A percentile compares a stretch with the other conserved stretches of the same genome.
These are phyloP conservation scores for Brachyistius frenatus DNA, from an alignment of 2,113 vertebrate species.

Conservation along the genomic window DNA sequence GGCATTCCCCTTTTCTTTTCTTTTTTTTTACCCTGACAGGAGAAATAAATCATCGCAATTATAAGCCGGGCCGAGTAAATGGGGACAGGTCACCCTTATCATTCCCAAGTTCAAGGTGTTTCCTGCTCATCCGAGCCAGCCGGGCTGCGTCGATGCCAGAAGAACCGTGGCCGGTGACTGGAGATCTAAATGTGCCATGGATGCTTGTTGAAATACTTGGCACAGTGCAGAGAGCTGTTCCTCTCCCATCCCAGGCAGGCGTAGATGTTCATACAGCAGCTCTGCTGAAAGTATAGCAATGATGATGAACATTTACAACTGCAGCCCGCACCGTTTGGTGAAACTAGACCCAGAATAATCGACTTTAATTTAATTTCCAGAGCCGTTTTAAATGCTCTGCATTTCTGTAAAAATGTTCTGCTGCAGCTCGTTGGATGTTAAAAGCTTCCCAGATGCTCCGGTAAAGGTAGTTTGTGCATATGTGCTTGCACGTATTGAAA, in stretches of 20 bases:
- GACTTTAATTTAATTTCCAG: too few relatives aligned
- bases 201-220: conserved; percentile 55
- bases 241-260: conserved; percentile 27
- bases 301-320: neutral
- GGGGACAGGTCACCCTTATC: conserved; percentile 79
- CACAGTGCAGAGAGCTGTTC: conserved; percentile 6
- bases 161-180: conserved; percentile 43
- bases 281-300: neutral
- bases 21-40: conserved; percentile 65
- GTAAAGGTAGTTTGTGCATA: neutral
- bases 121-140: conserved; percentile 74
- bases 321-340: neutral
- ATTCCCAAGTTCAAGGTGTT: conserved; percentile 76
- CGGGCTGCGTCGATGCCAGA: conserved; percentile 56
- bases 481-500: neutral
- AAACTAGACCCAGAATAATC: too few relatives aligned
- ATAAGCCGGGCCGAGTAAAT: conserved; percentile 71
- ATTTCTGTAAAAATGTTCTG: neutral
- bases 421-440: neutral
- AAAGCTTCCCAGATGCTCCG: neutral
- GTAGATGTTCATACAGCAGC: conserved; percentile 14
- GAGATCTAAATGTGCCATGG: conserved; percentile 62
- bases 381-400: too few relatives aligned
- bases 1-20: conserved; percentile 22
- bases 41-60: conserved; percentile 82